A percentile compares a stretch with the other conserved stretches of the same genome.
Evolutionary conservation across 2,888 invertebrate species (phyloP).

Genomic region (Pimpla rufipes): DNA sequence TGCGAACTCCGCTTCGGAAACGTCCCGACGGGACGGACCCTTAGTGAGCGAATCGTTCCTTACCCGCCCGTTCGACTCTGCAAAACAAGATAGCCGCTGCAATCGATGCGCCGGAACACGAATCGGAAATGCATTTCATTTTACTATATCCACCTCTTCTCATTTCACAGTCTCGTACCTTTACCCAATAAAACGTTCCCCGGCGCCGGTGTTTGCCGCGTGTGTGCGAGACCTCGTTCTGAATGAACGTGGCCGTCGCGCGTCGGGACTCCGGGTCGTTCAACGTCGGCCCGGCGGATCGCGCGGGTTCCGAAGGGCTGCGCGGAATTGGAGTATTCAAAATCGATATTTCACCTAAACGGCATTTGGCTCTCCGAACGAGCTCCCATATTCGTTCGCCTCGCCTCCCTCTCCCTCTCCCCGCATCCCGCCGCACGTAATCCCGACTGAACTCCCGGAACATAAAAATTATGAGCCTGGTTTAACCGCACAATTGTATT

Average conservation of each 20-base stretch:
- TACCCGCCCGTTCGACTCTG: conserved; percentile 27
- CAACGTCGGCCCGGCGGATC: conserved; percentile 32
- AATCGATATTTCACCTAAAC: conserved; percentile 68
- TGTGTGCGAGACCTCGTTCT: background rate
- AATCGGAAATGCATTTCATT: conserved; percentile 50
- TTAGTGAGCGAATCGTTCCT: conserved; percentile 11
- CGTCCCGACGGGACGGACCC: background rate
- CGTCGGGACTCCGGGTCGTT: conserved; percentile 52
- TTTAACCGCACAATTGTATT: conserved; percentile 48
- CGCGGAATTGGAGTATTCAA: conserved; percentile 59
- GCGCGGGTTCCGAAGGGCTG: background rate
- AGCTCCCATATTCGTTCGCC: conserved; percentile 31
- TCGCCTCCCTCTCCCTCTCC: conserved; percentile 24
- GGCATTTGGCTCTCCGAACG: conserved; percentile 52
- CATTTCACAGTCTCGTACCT: conserved; percentile 42
- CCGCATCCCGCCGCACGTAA: conserved; percentile 1
- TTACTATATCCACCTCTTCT: conserved; percentile 38
- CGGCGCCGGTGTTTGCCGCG: background rate
- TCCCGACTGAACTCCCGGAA: conserved; percentile 33
- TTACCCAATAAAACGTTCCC: conserved; percentile 33
- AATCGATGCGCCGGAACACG: conserved; percentile 29
- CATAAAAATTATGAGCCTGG: conserved; percentile 53
- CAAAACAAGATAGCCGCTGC: conserved; percentile 35
- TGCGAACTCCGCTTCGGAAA: background rate
- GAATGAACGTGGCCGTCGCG: conserved; percentile 39